Evolutionary conservation across 1,140 invertebrate species (phyloP).

Genomic region (Drosophila albomicans): DNA sequence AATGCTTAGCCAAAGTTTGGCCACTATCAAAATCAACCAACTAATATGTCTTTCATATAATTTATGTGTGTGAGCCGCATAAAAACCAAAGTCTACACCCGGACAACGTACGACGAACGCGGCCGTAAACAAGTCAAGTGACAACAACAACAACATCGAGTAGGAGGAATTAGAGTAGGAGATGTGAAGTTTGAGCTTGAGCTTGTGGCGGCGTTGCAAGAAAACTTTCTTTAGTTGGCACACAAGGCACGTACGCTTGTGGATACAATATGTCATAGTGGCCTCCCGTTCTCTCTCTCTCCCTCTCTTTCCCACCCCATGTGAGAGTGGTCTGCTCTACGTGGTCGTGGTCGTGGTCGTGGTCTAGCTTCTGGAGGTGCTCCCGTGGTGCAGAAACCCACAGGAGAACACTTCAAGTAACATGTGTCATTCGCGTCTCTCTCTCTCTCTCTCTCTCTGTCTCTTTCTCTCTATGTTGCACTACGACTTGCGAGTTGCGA

Average conservation of each 20-base stretch:
- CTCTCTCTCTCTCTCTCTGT: no score
- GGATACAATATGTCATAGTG: conserved; percentile 80
- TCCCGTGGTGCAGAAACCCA: conserved; percentile 11
- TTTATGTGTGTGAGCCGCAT: conserved; percentile 57
- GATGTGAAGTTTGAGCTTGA: neutral
- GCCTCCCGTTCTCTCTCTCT: conserved; percentile 13
- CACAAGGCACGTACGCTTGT: conserved; percentile 69
- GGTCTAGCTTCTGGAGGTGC: neutral
- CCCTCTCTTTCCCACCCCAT: neutral
- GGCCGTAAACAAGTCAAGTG: conserved; percentile 55
- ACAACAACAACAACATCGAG: conserved; percentile 14
- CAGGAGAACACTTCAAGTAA: conserved; percentile 45
- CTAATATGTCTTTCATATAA: conserved; percentile 60
- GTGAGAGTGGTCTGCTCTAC: conserved; percentile 4
- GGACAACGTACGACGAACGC: conserved; percentile 35
- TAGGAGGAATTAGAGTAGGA: neutral
- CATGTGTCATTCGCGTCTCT: conserved; percentile 45
- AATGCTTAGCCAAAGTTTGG: conserved; percentile 49
- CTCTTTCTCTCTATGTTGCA: no score
- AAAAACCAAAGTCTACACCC: conserved; percentile 46
- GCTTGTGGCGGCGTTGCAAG: conserved; percentile 3
- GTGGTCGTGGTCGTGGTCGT: neutral
- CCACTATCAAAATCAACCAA: conserved; percentile 55
- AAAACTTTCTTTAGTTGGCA: conserved; percentile 70
- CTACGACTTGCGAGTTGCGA: no score